phyloP scores from a whole-genome alignment of 2,797 vertebrate genomes.

The Gadopsis marmoratus region DNA sequence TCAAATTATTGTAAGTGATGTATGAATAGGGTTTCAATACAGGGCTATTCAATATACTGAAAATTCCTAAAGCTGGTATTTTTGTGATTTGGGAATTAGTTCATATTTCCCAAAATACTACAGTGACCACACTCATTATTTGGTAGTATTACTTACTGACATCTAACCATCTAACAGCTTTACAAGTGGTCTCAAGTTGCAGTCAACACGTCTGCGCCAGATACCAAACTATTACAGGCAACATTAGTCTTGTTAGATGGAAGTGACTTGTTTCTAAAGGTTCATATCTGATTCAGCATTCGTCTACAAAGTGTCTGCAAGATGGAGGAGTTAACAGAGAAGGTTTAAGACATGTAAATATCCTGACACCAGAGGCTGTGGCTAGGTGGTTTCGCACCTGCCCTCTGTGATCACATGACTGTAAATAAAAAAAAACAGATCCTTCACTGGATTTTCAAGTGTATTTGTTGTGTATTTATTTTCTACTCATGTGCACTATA shows the following conservation, averaged over 20 bases:
- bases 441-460: background rate
- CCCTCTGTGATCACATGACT: background rate
- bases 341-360: no score
- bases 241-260: background rate
- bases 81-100: background rate
- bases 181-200: background rate
- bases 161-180: background rate
- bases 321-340: no score
- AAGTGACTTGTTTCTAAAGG: background rate
- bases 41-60: background rate
- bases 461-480: background rate
- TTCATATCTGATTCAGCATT: background rate
- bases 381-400: background rate
- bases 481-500: background rate
- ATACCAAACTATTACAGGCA: background rate
- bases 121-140: background rate
- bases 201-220: background rate
- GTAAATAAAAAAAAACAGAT: background rate
- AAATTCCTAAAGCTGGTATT: background rate
- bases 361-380: background rate
- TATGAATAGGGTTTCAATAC: background rate
- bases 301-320: background rate
- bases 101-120: background rate
- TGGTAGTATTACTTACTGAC: background rate
- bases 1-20: background rate